phyloP scores from a whole-genome alignment of 2,888 invertebrate species.

The Hirtodrosophila cameraria region DNA sequence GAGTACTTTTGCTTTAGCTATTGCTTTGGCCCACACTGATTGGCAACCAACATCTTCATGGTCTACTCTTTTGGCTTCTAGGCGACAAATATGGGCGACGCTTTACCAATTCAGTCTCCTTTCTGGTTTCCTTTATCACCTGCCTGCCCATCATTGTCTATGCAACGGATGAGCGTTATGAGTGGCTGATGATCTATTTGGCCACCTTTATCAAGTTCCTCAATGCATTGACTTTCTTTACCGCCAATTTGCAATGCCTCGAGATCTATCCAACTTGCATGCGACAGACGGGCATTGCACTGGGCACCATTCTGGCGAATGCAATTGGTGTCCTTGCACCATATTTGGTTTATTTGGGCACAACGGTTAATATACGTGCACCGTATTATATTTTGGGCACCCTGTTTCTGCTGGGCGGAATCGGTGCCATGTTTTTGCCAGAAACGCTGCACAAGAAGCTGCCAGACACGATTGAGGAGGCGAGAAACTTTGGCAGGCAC shows the following conservation, averaged over 20 bases:
- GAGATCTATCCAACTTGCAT: slow-evolving; percentile 89
- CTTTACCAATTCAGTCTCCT: slow-evolving; percentile 85
- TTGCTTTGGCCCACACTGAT: slow-evolving; percentile 36
- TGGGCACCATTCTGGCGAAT: slow-evolving; percentile 86
- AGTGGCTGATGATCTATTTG: slow-evolving; percentile 81
- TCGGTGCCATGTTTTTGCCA: slow-evolving; percentile 86
- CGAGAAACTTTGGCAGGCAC: slow-evolving; percentile 85
- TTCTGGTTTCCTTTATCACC: slow-evolving; percentile 82
- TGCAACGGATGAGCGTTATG: slow-evolving; percentile 81
- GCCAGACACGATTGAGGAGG: slow-evolving; percentile 88
- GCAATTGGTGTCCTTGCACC: slow-evolving; percentile 86
- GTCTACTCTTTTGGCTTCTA: slow-evolving; percentile 2
- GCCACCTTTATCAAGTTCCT: slow-evolving; percentile 85
- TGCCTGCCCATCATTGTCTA: slow-evolving; percentile 84
- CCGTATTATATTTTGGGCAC: slow-evolving; percentile 84
- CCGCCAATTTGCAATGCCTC: slow-evolving; percentile 86
- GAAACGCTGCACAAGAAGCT: slow-evolving; percentile 87
- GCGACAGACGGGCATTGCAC: slow-evolving; percentile 87
- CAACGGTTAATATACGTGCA: slow-evolving; percentile 83
- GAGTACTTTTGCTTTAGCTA: no score
- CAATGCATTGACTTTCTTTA: slow-evolving; percentile 86
- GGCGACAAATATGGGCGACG: slow-evolving; percentile 86
- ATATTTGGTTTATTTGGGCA: slow-evolving; percentile 86
- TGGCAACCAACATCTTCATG: slow-evolving; percentile 40
- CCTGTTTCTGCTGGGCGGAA: slow-evolving; percentile 84